Base-by-base conservation (phyloP, 2,797 vertebrate species). In the Micrastur ruficollis region DNA sequence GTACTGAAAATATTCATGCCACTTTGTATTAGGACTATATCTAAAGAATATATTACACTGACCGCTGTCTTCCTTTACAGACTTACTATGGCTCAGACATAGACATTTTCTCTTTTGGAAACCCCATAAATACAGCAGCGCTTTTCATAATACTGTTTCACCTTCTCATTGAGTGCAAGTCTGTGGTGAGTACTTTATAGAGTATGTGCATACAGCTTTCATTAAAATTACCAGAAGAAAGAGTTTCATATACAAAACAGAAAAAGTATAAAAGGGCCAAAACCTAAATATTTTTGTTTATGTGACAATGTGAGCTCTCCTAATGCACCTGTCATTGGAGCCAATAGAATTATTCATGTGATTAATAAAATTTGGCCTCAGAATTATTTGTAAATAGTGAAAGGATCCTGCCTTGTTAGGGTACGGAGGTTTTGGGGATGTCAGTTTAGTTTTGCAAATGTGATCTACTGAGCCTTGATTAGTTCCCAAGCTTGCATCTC, bases 101-200 rank as follows among this genome's bases (percentile, higher is more conserved):
- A 12, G 98, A 98, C 34, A 96, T 98, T 38, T 98, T 99, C 95
- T 98, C 99, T 32, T 99, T 99, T 46, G 99, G 99, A 42, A 99
- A 98, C 31, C 98, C 99, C 1, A 97, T 99, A 95, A 99, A 99
- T 61, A 98, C 99, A 52, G 98, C 99, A 3, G 98, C 99, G 4
- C 98, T 99, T 18, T 96, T 99, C 95, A 98, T 99, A 97, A 98
- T 99, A 95, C 97, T 99, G 53, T 96, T 99, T 88, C 99, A 99
- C 80, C 99, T 99, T 89, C 97, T 99, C 70, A 98, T 99, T n/a
- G 99, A 99, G 97, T 99, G 99, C 96, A 99, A 98, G 96, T 99
- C 98, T 70, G 93, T 99, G 99, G 99, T 99, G 91, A 99, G 99
- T 98, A 61, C 14, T 63, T 92, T 61, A 29, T 61, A 29, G 26